Conservation (phyloP, 1,140 invertebrate species). For the Vanessa atalanta region DNA sequence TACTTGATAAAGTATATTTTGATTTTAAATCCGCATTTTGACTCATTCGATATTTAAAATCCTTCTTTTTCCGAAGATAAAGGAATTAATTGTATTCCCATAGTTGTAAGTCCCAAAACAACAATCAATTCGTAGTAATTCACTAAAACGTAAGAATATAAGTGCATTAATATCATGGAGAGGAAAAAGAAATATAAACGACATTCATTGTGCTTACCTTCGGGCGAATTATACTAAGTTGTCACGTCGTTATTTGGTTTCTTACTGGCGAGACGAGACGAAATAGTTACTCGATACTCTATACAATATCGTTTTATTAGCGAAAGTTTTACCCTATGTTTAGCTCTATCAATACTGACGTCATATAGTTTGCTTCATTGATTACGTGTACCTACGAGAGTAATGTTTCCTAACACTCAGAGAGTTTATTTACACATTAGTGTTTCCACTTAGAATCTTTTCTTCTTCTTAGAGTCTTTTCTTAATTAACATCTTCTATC, state of each 20-base stretch:
- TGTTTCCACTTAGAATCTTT: no score
- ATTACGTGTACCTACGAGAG: not conserved
- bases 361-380: not conserved
- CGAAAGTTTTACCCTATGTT: not conserved
- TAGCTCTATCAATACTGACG: not conserved
- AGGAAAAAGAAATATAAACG: not conserved
- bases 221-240: slow-evolving; percentile 21
- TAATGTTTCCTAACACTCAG: no score
- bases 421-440: no score
- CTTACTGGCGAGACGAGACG: not conserved
- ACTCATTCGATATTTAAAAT: not conserved
- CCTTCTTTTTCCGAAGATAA: not conserved
- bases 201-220: slow-evolving; percentile 1
- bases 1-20: no score
- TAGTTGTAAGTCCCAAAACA: no score
- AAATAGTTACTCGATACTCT: slow-evolving; percentile 16
- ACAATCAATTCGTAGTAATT: not conserved
- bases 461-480: no score
- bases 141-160: not conserved
- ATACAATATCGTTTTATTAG: slow-evolving; percentile 6
- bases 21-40: not conserved
- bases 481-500: no score
- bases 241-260: slow-evolving; percentile 7
- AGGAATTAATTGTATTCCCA: no score
- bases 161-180: not conserved